Percentiles rank a stretch among this genome's conserved stretches.
phyloP scores from a whole-genome alignment of 2,888 invertebrate species.

The Lithophane socia region DNA sequence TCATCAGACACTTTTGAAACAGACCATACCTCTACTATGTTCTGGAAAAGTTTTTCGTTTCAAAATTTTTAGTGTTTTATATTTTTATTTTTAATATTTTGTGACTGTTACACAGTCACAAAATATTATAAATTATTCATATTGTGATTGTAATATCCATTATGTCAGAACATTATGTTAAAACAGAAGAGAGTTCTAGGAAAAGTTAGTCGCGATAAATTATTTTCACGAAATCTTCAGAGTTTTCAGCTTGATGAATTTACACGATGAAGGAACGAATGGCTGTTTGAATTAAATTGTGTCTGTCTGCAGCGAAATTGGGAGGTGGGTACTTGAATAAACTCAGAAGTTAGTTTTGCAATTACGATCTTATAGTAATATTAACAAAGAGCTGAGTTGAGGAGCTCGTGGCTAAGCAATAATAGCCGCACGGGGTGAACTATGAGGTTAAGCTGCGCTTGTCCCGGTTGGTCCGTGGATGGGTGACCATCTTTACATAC shows the following conservation, averaged over 20 bases:
- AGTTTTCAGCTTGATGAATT: constrained; percentile 23
- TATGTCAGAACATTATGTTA: constrained; percentile 24
- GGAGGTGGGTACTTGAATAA: constrained; percentile 1
- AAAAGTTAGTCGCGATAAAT: constrained; percentile 34
- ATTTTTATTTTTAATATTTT: neutral
- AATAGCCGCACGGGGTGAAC: no score
- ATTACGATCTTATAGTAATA: no score
- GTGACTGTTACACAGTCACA: neutral
- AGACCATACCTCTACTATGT: neutral
- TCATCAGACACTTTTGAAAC: no score
- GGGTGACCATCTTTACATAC: no score
- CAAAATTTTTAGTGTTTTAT: neutral
- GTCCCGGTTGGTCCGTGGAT: no score
- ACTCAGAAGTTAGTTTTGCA: neutral
- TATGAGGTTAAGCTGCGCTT: no score
- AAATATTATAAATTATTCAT: constrained; percentile 5
- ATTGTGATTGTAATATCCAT: neutral
- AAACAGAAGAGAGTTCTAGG: neutral
- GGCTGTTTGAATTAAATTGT: constrained; percentile 8
- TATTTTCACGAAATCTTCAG: constrained; percentile 3
- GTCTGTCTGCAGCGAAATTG: constrained; percentile 7
- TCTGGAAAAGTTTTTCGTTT: neutral
- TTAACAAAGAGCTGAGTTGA: no score
- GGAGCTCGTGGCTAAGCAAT: no score
- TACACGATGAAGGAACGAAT: constrained; percentile 3